Conservation (phyloP, 2,797 vertebrate genomes). For the Manis crassicaudata region DNA sequence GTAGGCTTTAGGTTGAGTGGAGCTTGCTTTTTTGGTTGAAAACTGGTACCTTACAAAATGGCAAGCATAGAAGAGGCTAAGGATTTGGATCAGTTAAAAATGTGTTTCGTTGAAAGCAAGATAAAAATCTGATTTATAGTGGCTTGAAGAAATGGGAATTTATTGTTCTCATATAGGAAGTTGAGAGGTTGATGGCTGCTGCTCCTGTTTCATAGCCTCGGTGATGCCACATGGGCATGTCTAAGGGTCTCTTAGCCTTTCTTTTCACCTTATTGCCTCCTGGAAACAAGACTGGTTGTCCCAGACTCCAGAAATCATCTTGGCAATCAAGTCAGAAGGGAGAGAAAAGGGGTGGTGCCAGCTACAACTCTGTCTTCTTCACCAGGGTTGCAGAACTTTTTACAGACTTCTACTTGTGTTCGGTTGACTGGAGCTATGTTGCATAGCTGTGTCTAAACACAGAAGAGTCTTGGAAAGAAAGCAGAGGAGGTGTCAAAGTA, state of each 20-base stretch:
- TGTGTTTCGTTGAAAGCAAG: neutral
- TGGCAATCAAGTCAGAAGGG: neutral
- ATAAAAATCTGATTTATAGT: neutral
- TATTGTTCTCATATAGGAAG: neutral
- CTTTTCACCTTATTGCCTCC: neutral
- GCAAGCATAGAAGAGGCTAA: neutral
- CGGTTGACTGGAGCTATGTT: neutral
- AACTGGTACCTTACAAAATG: neutral
- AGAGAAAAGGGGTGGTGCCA: neutral
- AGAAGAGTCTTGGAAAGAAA: neutral
- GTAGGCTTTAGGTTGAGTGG: neutral
- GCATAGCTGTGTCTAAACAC: neutral
- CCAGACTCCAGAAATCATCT: constrained; percentile 11
- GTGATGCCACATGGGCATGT: neutral
- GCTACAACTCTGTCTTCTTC: neutral
- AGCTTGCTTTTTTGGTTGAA: neutral
- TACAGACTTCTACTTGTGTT: neutral
- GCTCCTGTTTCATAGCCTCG: neutral
- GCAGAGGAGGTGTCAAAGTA: neutral
- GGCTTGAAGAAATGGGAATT: neutral
- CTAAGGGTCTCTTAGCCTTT: neutral
- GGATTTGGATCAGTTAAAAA: neutral
- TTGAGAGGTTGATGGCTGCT: neutral
- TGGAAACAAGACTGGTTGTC: neutral
- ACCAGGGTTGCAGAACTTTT: neutral